These are phyloP conservation scores for Drosophila arawakana DNA, from an alignment of 1,140 invertebrate genomes.

Conservation along the genomic window DNA sequence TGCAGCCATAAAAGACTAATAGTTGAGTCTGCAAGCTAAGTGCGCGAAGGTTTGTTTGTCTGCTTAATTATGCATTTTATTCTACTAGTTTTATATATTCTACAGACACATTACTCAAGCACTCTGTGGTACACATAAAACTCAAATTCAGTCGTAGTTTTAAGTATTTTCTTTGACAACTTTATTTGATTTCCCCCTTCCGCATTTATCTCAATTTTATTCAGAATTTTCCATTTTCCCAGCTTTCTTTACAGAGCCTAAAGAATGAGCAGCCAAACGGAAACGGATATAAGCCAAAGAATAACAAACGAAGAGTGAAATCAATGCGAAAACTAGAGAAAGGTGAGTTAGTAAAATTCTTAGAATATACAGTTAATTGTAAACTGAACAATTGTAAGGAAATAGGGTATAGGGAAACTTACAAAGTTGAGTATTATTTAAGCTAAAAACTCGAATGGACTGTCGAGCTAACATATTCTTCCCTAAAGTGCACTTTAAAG, in stretches of 20 bases:
- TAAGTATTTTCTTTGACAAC: neutral
- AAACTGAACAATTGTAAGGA: neutral
- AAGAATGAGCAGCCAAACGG: constrained; percentile 22
- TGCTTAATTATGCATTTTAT: too few species aligned
- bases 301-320: constrained; percentile 8
- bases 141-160: neutral
- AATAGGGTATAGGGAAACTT: neutral
- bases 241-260: neutral
- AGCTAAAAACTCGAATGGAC: neutral
- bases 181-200: neutral
- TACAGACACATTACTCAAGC: constrained; percentile 18
- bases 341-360: constrained; percentile 4
- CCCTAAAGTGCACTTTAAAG: constrained; percentile 13
- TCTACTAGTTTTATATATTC: too few species aligned
- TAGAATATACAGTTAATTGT: neutral
- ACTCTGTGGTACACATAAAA: neutral
- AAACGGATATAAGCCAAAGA: constrained; percentile 15
- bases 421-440: constrained; percentile 11
- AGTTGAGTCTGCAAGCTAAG: too few species aligned
- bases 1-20: too few species aligned
- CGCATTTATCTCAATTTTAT: neutral
- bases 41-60: too few species aligned
- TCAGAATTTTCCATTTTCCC: neutral
- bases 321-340: constrained; percentile 9
- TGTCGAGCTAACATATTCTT: constrained; percentile 17